Conservation (phyloP, 2,797 vertebrate genomes). For the Hylomyscus alleni region DNA sequence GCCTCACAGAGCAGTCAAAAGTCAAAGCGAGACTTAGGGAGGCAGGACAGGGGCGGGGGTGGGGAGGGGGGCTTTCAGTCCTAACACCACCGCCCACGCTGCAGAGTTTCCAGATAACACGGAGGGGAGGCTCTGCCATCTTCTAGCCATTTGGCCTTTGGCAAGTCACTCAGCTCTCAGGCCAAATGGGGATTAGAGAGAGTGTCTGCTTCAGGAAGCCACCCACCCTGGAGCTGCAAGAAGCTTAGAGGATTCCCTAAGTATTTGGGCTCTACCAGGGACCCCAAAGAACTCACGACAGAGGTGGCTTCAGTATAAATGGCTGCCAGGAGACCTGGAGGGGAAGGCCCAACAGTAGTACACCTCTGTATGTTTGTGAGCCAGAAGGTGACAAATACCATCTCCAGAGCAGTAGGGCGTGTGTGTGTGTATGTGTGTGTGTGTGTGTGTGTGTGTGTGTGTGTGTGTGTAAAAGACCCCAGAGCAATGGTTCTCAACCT, state of each 20-base stretch:
- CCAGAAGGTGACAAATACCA: background rate
- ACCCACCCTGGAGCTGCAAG: background rate
- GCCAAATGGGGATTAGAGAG: background rate
- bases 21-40: background rate
- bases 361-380: background rate
- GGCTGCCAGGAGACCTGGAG: background rate
- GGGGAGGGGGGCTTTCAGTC: too few species aligned
- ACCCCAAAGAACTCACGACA: background rate
- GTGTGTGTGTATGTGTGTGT: too few species aligned
- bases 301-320: background rate
- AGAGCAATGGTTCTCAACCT: background rate
- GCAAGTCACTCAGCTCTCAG: background rate
- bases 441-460: too few species aligned
- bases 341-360: too few species aligned
- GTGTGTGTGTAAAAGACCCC: too few species aligned
- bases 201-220: background rate
- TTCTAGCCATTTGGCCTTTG: background rate
- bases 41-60: background rate
- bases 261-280: background rate
- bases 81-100: too few species aligned
- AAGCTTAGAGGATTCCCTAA: background rate
- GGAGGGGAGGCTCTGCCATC: background rate
- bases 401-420: background rate
- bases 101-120: background rate
- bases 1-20: background rate